Conservation (phyloP, 2,797 vertebrate genomes). For the Danio kyathit region DNA sequence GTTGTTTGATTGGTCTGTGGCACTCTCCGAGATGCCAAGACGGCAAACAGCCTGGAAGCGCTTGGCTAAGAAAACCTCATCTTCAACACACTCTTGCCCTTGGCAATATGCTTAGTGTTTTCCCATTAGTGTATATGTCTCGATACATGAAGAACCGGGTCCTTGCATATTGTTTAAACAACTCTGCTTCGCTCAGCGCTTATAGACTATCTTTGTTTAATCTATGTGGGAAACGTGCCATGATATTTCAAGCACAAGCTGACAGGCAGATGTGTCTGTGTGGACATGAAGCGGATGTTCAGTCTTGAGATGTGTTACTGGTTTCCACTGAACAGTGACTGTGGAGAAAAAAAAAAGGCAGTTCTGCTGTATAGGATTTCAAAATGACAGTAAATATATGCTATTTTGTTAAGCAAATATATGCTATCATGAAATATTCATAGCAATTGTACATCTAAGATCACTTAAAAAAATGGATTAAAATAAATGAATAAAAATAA, state of each 20-base stretch:
- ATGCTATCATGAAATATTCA: neutral
- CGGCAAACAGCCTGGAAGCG: constrained; percentile 18
- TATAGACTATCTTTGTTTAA: constrained; percentile 8
- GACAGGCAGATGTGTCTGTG: constrained; percentile 15
- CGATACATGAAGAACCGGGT: neutral
- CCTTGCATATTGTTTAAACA: constrained; percentile 15
- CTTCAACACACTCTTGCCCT: constrained; percentile 32
- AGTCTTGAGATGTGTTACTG: neutral
- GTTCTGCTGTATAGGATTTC: neutral
- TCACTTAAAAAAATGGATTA: no score
- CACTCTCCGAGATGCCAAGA: neutral
- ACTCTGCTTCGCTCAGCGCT: neutral
- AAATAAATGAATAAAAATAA: no score
- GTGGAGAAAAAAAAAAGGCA: neutral
- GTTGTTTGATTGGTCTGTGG: constrained; percentile 25
- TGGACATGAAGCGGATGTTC: constrained; percentile 21
- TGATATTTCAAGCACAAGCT: constrained; percentile 18
- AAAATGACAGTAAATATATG: no score
- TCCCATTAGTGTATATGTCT: constrained; percentile 25
- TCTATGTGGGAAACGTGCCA: constrained; percentile 19
- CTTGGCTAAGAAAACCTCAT: constrained; percentile 24
- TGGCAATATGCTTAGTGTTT: constrained; percentile 15
- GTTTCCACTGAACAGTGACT: neutral
- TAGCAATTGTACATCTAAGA: neutral
- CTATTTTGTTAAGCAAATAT: no score